phyloP scores from a whole-genome alignment of 2,888 invertebrate genomes.

The Orthosia gothica region DNA sequence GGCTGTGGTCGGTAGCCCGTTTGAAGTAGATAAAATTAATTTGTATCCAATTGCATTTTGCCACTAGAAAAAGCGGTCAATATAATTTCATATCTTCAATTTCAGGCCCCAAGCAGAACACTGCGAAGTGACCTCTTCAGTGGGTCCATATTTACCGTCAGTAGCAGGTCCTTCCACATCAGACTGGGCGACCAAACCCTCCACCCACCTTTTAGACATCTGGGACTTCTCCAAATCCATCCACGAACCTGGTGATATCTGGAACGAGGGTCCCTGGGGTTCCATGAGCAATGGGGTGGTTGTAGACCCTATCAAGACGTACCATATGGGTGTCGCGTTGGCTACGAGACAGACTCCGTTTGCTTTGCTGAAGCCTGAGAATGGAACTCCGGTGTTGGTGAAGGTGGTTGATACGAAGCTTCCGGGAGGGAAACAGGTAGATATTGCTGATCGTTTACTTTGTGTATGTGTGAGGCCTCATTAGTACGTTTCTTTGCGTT shows the following conservation, averaged over 20 bases:
- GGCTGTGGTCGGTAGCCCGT: too few relatives aligned
- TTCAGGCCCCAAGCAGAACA: slow-evolving; percentile 77
- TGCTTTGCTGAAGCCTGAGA: slow-evolving; percentile 93
- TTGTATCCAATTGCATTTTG: too few relatives aligned
- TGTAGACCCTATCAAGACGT: slow-evolving; percentile 94
- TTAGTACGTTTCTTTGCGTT: too few relatives aligned
- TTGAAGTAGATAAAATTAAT: too few relatives aligned
- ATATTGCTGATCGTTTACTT: too few relatives aligned
- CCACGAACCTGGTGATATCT: slow-evolving; percentile 68
- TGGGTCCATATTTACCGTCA: slow-evolving; percentile 80
- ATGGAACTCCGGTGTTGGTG: slow-evolving; percentile 93
- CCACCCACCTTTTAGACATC: slow-evolving; percentile 46
- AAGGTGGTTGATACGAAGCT: slow-evolving; percentile 92
- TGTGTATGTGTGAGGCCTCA: too few relatives aligned
- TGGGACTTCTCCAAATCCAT: slow-evolving; percentile 73
- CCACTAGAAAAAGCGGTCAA: neutral
- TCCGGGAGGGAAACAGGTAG: slow-evolving; percentile 89
- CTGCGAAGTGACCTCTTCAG: slow-evolving; percentile 86
- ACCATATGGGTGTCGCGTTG: slow-evolving; percentile 93
- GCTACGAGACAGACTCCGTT: slow-evolving; percentile 93
- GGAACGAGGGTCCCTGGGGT: slow-evolving; percentile 72
- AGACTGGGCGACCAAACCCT: slow-evolving; percentile 68
- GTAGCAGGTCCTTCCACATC: slow-evolving; percentile 68
- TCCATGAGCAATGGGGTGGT: slow-evolving; percentile 90
- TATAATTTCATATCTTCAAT: neutral